Percentiles rank a stretch among this genome's conserved stretches.
These are phyloP conservation scores for Aurelia sp. DNA, from an alignment of 30 jellyfish, hydroid and myxozoan species.

Conservation along the genomic window DNA sequence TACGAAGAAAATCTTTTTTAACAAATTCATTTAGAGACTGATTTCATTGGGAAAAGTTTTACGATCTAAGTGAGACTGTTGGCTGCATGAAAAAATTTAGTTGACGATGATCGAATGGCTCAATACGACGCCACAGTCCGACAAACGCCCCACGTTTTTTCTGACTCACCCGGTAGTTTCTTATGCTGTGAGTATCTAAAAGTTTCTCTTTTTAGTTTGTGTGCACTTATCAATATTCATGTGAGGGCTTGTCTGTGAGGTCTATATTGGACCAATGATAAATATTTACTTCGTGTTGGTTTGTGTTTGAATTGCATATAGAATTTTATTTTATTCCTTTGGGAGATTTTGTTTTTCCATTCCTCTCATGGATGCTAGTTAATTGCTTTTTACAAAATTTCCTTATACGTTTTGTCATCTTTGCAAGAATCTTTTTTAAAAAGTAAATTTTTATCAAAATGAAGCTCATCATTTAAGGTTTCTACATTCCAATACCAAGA, in stretches of 20 bases:
- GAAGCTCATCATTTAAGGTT: neutral
- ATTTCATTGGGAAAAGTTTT: no score
- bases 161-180: no score
- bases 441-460: neutral
- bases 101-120: no score
- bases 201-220: neutral
- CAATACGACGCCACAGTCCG: no score
- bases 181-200: neutral
- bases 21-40: no score
- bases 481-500: neutral
- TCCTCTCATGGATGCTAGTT: neutral
- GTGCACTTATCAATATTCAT: neutral
- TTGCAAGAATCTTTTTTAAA: neutral
- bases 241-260: slow-evolving; percentile 5
- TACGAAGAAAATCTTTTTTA: no score
- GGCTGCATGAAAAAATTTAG: no score
- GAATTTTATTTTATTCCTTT: neutral
- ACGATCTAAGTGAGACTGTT: no score
- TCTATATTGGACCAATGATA: no score
- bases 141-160: no score
- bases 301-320: neutral
- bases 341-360: slow-evolving; percentile 5
- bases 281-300: slow-evolving; percentile 16
- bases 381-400: neutral
- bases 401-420: neutral